phyloP scores from a whole-genome alignment of 2,113 vertebrate species.

The Oryzias javanicus region DNA sequence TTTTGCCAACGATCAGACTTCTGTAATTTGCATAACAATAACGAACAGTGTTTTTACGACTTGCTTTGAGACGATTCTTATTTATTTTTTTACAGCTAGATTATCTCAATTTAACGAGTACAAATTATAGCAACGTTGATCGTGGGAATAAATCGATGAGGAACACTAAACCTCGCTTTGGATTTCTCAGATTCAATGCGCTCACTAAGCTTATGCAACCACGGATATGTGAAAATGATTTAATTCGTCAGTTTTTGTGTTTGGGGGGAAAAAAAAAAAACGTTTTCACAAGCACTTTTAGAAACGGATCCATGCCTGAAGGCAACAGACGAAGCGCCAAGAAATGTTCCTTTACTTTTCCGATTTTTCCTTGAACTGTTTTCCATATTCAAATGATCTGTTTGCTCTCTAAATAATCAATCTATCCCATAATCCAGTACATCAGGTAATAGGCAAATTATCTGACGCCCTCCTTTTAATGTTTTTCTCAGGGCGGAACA shows the following conservation, averaged over 20 bases:
- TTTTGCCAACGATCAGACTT: conserved; percentile 68
- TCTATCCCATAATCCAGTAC: conserved; percentile 13
- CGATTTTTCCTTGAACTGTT: conserved; percentile 9
- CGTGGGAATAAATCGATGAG: neutral
- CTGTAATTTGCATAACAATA: conserved; percentile 73
- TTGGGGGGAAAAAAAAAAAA: conserved; percentile 11
- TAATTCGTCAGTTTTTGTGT: conserved; percentile 16
- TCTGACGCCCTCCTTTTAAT: neutral
- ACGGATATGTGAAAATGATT: neutral
- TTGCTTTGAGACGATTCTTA: conserved; percentile 50
- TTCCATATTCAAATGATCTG: conserved; percentile 50
- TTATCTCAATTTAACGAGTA: conserved; percentile 28
- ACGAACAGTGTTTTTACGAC: conserved; percentile 49
- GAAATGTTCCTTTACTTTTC: conserved; percentile 24
- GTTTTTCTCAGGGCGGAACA: neutral
- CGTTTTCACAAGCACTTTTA: conserved; percentile 29
- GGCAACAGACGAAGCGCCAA: conserved; percentile 45
- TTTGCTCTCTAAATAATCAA: conserved; percentile 39
- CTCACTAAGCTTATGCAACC: too few relatives aligned
- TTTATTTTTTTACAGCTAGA: conserved; percentile 36
- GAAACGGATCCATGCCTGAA: conserved; percentile 23
- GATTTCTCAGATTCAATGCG: too few relatives aligned
- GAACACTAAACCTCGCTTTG: too few relatives aligned
- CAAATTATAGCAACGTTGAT: conserved; percentile 6
- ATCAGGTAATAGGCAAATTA: conserved; percentile 42